These are phyloP conservation scores for Mesoclemmys tuberculata DNA, from an alignment of 2,113 vertebrate genomes.

Conservation along the genomic window DNA sequence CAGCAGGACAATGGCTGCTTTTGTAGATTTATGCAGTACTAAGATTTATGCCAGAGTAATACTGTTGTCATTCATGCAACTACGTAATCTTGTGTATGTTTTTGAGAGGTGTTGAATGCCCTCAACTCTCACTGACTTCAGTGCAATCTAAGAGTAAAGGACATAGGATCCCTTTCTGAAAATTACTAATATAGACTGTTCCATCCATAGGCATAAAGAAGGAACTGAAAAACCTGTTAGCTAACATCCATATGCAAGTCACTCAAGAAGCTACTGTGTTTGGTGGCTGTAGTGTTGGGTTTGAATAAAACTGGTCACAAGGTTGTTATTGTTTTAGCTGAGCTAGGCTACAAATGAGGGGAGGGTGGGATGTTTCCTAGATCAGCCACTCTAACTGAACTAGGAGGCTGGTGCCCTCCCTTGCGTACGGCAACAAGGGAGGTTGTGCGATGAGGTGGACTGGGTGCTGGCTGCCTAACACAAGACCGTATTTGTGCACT, in stretches of 20 bases:
- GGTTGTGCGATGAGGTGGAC: not conserved
- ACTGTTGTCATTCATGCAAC: not conserved
- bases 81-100: rapidly evolving
- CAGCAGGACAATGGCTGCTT: not conserved
- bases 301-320: not conserved
- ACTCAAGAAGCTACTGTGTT: not conserved
- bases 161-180: not conserved
- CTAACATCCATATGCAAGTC: no score
- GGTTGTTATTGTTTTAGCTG: not conserved
- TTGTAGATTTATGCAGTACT: not conserved
- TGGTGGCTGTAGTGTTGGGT: not conserved
- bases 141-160: not conserved
- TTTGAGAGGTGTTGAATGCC: rapidly evolving
- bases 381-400: not conserved
- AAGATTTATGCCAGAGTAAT: not conserved
- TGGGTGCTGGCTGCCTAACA: not conserved
- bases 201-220: not conserved
- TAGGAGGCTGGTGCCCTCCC: not conserved
- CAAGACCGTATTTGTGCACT: not conserved
- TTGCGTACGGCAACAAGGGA: not conserved
- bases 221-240: not conserved
- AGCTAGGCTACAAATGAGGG: not conserved
- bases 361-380: not conserved
- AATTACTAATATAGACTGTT: not conserved
- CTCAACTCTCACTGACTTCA: rapidly evolving